Base-by-base conservation (phyloP, 2,888 invertebrate genomes). In the Rhagium mordax region DNA sequence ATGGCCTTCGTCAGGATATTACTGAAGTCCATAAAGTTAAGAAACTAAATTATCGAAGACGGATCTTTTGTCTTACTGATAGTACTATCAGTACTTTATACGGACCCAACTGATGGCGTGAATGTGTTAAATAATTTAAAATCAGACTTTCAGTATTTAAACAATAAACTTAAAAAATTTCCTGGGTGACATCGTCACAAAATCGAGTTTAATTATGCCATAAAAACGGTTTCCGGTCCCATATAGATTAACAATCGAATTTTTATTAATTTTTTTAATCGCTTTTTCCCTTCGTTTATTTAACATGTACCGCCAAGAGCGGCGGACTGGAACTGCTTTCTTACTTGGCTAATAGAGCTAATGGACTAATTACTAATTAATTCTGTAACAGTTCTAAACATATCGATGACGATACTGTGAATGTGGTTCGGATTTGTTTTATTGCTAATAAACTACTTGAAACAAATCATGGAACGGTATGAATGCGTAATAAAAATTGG, bases 331-430 rank as follows among this genome's bases (percentile, higher is more conserved):
- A 41, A 41, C 41, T 41, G 41, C 41, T 41, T 41, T 41, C 41
- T 41, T 41, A 41, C 41, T n/a, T 41, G 13, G 41, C 41, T 41
- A 15, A 41, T n/a, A 41, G n/a, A 41, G n/a, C 41, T 49, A 64
- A 64, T 49, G 48, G 47, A 64, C 62, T 49, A 48, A 64, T 49
- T 49, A 27, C 49, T 53, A 41, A 64, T 51, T 65, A 65, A 65
- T 65, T 65, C 65, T 29, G 53, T 33, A 53, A 65, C 51, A 53
- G 33, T 41, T 65, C 65, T 55, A 65, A 65, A 65, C 53, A 53
- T 53, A 49, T 65, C 65, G 65, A 65, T 65, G 65, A 65, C 65
- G 65, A 10, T 18, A 49, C 20, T 8, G 24, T 16, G 65, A 65
- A 10, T 49, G 49, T 64, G 16, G 21, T 53, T 65, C 41, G 18